Conservation (phyloP, 2,888 invertebrate genomes). For the Eutolmus rufibarbis region DNA sequence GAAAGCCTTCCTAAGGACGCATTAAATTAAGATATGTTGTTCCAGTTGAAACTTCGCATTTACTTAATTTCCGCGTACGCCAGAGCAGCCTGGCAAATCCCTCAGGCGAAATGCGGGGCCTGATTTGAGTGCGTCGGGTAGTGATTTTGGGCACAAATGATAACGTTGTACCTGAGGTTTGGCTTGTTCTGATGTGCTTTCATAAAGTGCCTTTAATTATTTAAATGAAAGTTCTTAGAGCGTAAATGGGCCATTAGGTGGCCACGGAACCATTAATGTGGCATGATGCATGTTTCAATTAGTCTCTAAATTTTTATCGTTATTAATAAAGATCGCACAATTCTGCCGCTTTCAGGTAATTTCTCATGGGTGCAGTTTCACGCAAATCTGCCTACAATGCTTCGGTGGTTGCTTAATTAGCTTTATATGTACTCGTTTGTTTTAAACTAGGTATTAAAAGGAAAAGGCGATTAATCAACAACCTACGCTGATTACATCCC, state of each 20-base stretch:
- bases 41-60: not conserved
- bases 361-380: not conserved
- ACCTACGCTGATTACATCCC: not conserved
- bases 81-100: not conserved
- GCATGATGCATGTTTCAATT: not conserved
- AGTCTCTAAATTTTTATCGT: not conserved
- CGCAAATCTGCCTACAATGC: not conserved
- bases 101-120: not conserved
- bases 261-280: not conserved
- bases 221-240: not conserved
- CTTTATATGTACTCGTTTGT: not conserved
- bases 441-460: not conserved
- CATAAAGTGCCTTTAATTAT: not conserved
- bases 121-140: not conserved
- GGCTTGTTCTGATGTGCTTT: not conserved
- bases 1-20: not conserved
- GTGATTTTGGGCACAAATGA: not conserved
- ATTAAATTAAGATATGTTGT: not conserved
- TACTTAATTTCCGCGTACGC: not conserved
- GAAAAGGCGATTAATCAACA: not conserved
- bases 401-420: not conserved
- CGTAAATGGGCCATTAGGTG: not conserved
- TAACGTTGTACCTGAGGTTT: not conserved
- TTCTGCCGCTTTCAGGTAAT: not conserved
- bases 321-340: not conserved